A percentile compares a stretch with the other conserved stretches of the same genome.
Evolutionary conservation across 2,113 vertebrate genomes (phyloP).

Genomic region (Tragelaphus strepsiceros): DNA sequence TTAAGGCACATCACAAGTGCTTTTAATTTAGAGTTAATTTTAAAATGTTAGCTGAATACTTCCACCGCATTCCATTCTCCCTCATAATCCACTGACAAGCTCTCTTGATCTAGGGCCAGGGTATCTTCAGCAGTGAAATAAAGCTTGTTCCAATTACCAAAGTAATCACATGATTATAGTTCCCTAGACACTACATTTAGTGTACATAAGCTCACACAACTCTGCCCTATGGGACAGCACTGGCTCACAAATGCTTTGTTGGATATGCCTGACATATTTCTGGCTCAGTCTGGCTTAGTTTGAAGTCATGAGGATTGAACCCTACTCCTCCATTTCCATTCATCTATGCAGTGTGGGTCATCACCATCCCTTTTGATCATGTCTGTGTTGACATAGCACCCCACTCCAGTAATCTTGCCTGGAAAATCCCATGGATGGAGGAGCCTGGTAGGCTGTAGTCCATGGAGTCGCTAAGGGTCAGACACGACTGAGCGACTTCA

Average conservation of each 20-base stretch:
- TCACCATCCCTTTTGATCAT: not conserved
- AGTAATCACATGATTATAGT: not conserved
- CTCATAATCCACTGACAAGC: conserved; percentile 18
- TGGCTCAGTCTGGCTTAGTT: not conserved
- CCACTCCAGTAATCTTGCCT: too few relatives aligned
- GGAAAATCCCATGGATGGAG: too few relatives aligned
- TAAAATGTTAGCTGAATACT: conserved; percentile 38
- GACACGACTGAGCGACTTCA: too few relatives aligned
- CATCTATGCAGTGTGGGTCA: not conserved
- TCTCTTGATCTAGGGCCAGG: conserved; percentile 27
- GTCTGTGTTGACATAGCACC: not conserved
- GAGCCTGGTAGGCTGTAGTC: too few relatives aligned
- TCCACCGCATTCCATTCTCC: conserved; percentile 1
- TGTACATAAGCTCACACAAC: not conserved
- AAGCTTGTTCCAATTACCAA: conserved; percentile 5
- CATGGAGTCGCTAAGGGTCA: too few relatives aligned
- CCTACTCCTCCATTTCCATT: not conserved
- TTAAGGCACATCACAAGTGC: conserved; percentile 23
- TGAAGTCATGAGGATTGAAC: not conserved
- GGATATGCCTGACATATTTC: not conserved
- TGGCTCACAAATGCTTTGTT: not conserved
- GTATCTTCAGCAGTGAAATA: conserved; percentile 41
- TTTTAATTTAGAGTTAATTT: conserved; percentile 47
- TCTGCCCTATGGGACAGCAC: not conserved
- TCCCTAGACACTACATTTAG: conserved; percentile 19